Evolutionary conservation across 2,113 vertebrate species (phyloP), one percentile per base, ranked within the genome.

Genomic region (Hyperopisus bebe): DNA sequence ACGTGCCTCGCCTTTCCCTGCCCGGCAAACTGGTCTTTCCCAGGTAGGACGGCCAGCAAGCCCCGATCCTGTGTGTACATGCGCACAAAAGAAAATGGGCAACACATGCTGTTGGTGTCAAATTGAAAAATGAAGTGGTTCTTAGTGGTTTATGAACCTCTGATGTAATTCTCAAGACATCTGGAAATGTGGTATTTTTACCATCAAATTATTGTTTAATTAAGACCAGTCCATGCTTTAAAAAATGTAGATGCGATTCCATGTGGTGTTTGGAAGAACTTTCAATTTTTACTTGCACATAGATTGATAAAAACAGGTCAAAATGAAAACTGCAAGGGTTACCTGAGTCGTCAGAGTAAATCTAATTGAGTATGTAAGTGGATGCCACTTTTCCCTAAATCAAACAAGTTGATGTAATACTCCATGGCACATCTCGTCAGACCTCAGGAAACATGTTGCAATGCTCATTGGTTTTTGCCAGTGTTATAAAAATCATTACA

Each of bases 11-110:
- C 50, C 96, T 99, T 86, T 99, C 98, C 0, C 96, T 99, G 94
- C 98, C 98, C 10, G 98, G 98, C 83, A 99, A 99, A 94, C 95
- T 99, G 93, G 98, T 99, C 15, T 99, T 99, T 94, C 98, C 98
- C 53, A 99, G 98, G 98, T 99, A 96, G 31, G 39, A 27, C 31
- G 46, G 39, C 21, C 51, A 13, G 51, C 13, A 21, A 21, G 44
- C 39, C 19, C 0, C 9, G 21, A 47, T 11, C 44, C 42, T 47
- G 19, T 84, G 44, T 11, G 21, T 44, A 80, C 74, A 2, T 19
- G 35, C 35, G 0, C 74, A 42, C 35, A 80, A 17, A 15, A 42
- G 74, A 42, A 42, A 80, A 80, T 19, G 4, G 15, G 17, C 31
- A 7, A 19, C 17, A 42, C 42, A 42, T 42, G 74, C 50, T 51